Evolutionary conservation across 2,888 invertebrate genomes (phyloP).

Genomic region (Orthosia gothica): DNA sequence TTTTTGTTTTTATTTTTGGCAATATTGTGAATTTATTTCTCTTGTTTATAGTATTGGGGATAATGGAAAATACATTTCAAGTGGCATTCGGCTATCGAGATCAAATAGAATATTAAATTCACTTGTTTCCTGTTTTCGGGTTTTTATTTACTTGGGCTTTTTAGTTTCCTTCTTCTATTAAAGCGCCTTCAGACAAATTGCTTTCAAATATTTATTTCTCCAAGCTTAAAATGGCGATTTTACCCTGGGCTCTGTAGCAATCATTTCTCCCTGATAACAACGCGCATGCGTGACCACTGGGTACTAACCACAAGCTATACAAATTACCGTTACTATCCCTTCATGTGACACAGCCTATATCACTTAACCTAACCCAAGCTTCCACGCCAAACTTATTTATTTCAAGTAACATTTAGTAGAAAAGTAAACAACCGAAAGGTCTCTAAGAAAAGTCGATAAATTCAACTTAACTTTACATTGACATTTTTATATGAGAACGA

Average conservation of each 20-base stretch:
- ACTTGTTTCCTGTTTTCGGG: background rate
- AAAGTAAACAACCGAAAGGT: conserved; percentile 50
- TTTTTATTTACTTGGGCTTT: background rate
- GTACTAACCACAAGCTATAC: conserved; percentile 1
- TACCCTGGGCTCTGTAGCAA: background rate
- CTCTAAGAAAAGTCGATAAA: conserved; percentile 69
- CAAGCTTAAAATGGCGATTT: background rate
- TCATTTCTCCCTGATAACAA: background rate
- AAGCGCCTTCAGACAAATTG: background rate
- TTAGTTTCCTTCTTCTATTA: too few relatives aligned
- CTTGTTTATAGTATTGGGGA: conserved; percentile 38
- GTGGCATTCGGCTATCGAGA: background rate
- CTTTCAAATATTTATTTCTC: background rate
- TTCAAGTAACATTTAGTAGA: conserved; percentile 52
- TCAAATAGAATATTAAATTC: background rate
- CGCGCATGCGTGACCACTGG: conserved; percentile 10
- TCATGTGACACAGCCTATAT: conserved; percentile 12
- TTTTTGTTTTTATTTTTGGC: conserved; percentile 58
- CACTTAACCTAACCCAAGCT: conserved; percentile 37
- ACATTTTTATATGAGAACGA: conserved; percentile 74
- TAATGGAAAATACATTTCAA: conserved; percentile 42
- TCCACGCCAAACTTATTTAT: conserved; percentile 36
- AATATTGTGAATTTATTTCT: conserved; percentile 55
- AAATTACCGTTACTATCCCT: conserved; percentile 19
- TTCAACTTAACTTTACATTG: conserved; percentile 76